Evolutionary conservation across 2,888 invertebrate genomes (phyloP), one percentile per base, ranked within the genome.

Genomic region (Volucella bombylans): DNA sequence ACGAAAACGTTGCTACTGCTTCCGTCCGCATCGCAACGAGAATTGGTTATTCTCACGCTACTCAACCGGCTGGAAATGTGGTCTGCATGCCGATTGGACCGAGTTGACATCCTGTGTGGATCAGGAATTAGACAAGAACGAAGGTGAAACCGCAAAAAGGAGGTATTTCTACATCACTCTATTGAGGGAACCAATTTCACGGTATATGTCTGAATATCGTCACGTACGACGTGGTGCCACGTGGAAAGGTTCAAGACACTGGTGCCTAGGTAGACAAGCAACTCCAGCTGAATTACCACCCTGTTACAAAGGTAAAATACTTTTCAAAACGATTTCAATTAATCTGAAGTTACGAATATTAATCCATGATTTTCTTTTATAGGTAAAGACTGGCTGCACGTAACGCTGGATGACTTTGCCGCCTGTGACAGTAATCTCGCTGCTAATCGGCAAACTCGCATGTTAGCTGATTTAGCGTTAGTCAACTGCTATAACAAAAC

Each of bases 41-140:
- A 96, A 96, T 92, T 99, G 99, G 99, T 94, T 99, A 87, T 99
- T 99, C 93, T 98, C 98, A 90, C 94, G 98, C 90, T 98, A 98
- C 93, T 98, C 98, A 65, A 98, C 98, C 38, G 98, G 98, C 87
- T 98, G 98, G 98, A 97, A 97, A 90, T 99, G 99, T 92, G 99
- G 99, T 68, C 93, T 99, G 59, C 99, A 99, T 91, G 98, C 99
- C 38, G 99, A 99, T 93, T 99, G 98, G 96, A 99, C 99, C 2
- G 99, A 99, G 93, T 92, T 99, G 87, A 97, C 97, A 10, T 94
- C 94, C 88, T 98, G 98, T 92, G 98, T 98, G 49, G 97, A 98
- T 90, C 94, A 95, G 38, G 97, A 97, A 89, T 93, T 99, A 90
- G 97, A 98, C 92, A 95, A 97, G 91, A 95, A 97, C 90, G 98